Conservation (phyloP, 1,140 invertebrate genomes). For the Scaptomyza montana region DNA sequence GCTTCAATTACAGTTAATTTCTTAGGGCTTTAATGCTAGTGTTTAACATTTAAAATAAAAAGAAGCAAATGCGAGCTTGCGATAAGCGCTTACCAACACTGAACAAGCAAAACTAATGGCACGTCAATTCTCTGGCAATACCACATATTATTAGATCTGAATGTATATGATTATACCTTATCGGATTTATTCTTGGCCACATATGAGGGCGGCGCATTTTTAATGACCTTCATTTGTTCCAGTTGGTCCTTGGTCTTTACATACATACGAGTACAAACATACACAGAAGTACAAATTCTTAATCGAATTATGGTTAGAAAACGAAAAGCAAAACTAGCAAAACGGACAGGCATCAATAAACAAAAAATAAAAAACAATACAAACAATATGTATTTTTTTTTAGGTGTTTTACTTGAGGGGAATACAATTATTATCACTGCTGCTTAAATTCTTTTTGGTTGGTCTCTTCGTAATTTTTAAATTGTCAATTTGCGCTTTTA, state of each 20-base stretch:
- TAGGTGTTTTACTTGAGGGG: constrained; percentile 4
- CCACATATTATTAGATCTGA: constrained; percentile 2
- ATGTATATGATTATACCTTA: constrained; percentile 87
- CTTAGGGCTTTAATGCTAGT: constrained; percentile 15
- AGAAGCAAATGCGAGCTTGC: constrained; percentile 9
- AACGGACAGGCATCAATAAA: constrained; percentile 2
- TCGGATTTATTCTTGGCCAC: constrained; percentile 92
- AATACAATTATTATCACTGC: constrained; percentile 20
- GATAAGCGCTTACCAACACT: constrained; percentile 69
- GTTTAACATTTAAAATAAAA: constrained; percentile 26
- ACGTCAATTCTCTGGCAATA: constrained; percentile 27
- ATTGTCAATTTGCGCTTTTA: constrained; percentile 36
- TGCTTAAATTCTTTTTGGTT: background rate
- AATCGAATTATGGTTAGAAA: constrained; percentile 13
- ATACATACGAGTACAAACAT: constrained; percentile 25
- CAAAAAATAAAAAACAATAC: constrained; percentile 1
- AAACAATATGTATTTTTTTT: constrained; percentile 14
- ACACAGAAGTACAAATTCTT: constrained; percentile 21
- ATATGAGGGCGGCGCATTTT: constrained; percentile 92
- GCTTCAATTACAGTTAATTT: constrained; percentile 55
- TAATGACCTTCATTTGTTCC: constrained; percentile 89
- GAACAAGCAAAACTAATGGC: constrained; percentile 45
- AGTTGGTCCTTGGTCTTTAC: constrained; percentile 86
- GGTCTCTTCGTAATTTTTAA: constrained; percentile 28
- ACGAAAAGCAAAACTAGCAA: constrained; percentile 13